A percentile compares a stretch with the other conserved stretches of the same genome.
Evolutionary conservation across 2,888 invertebrate genomes (phyloP).

Genomic region (Helleia helle): DNA sequence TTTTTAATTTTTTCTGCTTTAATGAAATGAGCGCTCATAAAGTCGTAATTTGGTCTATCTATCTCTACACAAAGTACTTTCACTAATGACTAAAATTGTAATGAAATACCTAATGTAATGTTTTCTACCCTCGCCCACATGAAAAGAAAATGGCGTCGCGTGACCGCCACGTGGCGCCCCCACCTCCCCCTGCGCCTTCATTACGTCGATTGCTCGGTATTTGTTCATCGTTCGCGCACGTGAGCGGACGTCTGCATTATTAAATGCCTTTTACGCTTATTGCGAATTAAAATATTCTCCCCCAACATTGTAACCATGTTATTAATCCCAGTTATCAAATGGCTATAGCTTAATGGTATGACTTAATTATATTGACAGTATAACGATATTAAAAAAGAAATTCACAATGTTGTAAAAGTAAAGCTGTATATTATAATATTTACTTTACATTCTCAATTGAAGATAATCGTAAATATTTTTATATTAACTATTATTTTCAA

Average conservation of each 20-base stretch:
- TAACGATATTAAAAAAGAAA: conserved; percentile 5
- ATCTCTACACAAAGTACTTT: too few relatives aligned
- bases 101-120: conserved; percentile 44
- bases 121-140: conserved; percentile 34
- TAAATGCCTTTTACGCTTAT: conserved; percentile 74
- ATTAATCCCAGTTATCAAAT: conserved; percentile 44
- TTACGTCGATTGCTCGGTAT: conserved; percentile 64
- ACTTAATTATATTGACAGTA: neutral
- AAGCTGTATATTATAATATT: too few relatives aligned
- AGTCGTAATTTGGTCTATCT: too few relatives aligned
- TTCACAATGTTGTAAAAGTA: too few relatives aligned
- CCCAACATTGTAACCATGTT: conserved; percentile 38
- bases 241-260: conserved; percentile 68
- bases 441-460: too few relatives aligned
- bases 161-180: conserved; percentile 52
- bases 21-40: too few relatives aligned
- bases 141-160: conserved; percentile 54
- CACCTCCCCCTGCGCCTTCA: conserved; percentile 45
- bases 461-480: too few relatives aligned
- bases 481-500: too few relatives aligned
- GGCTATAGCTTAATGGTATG: conserved; percentile 12
- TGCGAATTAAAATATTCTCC: conserved; percentile 54
- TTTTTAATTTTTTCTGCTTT: too few relatives aligned
- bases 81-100: conserved; percentile 23
- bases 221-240: conserved; percentile 59